These are phyloP conservation scores for Callipepla squamata DNA, from an alignment of 2,113 vertebrate genomes.

Conservation along the genomic window DNA sequence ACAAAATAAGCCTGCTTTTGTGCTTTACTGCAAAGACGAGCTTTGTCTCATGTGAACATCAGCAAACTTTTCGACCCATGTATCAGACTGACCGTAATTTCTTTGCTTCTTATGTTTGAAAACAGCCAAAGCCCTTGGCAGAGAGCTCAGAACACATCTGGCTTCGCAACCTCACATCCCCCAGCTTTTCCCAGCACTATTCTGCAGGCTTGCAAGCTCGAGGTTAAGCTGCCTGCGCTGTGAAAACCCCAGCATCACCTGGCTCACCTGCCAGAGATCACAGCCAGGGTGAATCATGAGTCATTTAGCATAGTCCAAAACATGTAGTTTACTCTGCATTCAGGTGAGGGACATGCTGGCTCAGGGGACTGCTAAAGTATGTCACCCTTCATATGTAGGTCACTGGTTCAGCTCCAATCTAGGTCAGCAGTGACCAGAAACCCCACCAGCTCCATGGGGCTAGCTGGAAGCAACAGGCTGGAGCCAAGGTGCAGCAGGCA, in stretches of 20 bases:
- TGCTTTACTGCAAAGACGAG: neutral
- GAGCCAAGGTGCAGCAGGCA: neutral
- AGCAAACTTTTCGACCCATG: neutral
- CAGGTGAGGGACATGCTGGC: conserved; percentile 26
- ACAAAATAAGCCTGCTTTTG: neutral
- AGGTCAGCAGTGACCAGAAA: conserved; percentile 23
- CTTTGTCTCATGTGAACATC: fast-evolving
- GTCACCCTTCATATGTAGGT: conserved; percentile 39
- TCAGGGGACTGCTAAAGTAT: conserved; percentile 24
- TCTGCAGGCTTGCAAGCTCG: neutral
- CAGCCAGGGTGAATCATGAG: neutral
- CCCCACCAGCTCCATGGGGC: neutral
- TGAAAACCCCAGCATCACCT: neutral
- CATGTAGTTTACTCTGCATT: conserved; percentile 6
- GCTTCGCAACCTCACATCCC: neutral
- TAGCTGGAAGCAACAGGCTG: neutral
- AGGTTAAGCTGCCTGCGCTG: neutral
- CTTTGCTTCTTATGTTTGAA: neutral
- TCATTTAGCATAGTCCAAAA: neutral
- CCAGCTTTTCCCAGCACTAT: neutral
- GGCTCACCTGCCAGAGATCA: conserved; percentile 32
- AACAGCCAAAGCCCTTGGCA: neutral
- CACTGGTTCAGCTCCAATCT: conserved; percentile 32
- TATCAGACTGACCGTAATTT: neutral
- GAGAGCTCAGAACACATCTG: neutral